phyloP scores from a whole-genome alignment of 2,888 invertebrate species.

The Crioceris asparagi region DNA sequence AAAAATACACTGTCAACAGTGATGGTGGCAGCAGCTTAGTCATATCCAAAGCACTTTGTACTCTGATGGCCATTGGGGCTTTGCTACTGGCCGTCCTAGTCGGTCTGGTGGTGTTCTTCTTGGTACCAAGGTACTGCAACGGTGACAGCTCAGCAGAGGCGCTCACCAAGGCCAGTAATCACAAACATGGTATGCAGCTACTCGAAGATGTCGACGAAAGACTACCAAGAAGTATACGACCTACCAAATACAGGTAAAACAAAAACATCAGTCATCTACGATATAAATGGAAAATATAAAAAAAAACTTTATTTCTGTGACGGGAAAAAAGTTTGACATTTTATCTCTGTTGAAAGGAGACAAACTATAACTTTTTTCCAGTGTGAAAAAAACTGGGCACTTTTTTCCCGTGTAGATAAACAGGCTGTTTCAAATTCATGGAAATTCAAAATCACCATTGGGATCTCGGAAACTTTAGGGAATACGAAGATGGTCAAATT shows the following conservation, averaged over 20 bases:
- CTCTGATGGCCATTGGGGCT: constrained; percentile 33
- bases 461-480: too few species aligned
- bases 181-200: constrained; percentile 1
- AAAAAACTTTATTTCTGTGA: background rate
- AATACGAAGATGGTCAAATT: too few species aligned
- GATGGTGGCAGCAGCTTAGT: constrained; percentile 24
- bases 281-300: background rate
- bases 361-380: too few species aligned
- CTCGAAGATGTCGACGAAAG: constrained; percentile 24
- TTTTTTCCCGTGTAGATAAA: too few species aligned
- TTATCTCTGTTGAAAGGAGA: too few species aligned
- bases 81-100: constrained; percentile 31
- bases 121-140: constrained; percentile 29
- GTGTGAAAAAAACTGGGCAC: too few species aligned
- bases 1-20: constrained; percentile 35
- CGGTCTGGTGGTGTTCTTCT: constrained; percentile 34
- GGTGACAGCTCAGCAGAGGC: constrained; percentile 17
- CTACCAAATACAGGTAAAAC: constrained; percentile 32
- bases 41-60: constrained; percentile 33
- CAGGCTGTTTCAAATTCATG: too few species aligned
- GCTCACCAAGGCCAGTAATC: constrained; percentile 9
- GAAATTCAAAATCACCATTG: too few species aligned
- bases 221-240: constrained; percentile 29
- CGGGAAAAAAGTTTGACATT: too few species aligned
- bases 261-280: background rate